phyloP scores from a whole-genome alignment of 2,888 invertebrate genomes.

The Eristalis arbustorum region DNA sequence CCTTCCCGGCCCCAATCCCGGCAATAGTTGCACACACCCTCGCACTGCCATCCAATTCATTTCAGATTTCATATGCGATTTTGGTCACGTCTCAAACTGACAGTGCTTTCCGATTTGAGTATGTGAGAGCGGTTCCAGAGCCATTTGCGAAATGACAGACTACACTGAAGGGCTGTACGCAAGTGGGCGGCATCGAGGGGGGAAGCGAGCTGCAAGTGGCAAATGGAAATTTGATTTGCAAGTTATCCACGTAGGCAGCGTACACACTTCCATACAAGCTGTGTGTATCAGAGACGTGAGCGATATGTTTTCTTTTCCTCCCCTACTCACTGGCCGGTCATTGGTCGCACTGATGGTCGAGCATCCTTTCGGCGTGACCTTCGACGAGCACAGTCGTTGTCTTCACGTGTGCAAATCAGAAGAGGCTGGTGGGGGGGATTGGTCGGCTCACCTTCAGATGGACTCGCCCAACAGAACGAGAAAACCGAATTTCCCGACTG shows the following conservation, averaged over 20 bases:
- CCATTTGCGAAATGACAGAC: conserved; percentile 64
- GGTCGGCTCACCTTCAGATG: conserved; percentile 28
- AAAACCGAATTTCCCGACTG: not conserved
- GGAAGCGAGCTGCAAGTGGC: conserved; percentile 49
- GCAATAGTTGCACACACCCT: not conserved
- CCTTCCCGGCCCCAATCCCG: not conserved
- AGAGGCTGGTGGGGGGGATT: not conserved
- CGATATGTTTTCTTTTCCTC: conserved; percentile 54
- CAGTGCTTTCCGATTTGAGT: conserved; percentile 69
- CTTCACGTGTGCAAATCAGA: not conserved
- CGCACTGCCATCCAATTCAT: conserved; percentile 12
- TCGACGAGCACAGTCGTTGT: not conserved
- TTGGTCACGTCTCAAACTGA: conserved; percentile 64
- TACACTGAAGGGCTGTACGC: conserved; percentile 22
- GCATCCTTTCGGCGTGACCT: not conserved
- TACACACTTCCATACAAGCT: conserved; percentile 34
- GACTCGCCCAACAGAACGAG: not conserved
- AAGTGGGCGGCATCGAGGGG: conserved; percentile 15
- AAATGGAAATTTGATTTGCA: conserved; percentile 70
- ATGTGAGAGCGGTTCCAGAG: conserved; percentile 55
- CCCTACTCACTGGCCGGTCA: not conserved
- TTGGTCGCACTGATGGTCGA: not conserved
- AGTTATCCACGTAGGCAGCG: conserved; percentile 56
- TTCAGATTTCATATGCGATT: conserved; percentile 60
- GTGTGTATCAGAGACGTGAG: conserved; percentile 55